Evolutionary conservation across 2,888 invertebrate genomes (phyloP).

Genomic region (Heliconius hortense): DNA sequence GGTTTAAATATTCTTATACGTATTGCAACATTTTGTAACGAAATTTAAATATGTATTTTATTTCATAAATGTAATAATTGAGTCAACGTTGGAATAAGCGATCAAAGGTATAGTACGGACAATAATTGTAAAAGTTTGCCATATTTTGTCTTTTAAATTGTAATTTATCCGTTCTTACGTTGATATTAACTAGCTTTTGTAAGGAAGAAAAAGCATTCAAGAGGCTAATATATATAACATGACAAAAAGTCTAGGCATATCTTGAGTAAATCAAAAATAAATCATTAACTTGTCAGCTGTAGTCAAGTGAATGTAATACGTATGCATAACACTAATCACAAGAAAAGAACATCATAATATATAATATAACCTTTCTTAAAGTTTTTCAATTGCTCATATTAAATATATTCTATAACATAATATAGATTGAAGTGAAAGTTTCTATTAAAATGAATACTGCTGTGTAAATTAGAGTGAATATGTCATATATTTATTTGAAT

Average conservation of each 20-base stretch:
- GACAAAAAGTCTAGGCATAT: slow-evolving; percentile 6
- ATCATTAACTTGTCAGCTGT: slow-evolving; percentile 53
- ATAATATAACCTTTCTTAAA: slow-evolving; percentile 35
- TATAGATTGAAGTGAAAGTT: slow-evolving; percentile 9
- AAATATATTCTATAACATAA: not conserved
- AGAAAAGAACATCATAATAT: slow-evolving; percentile 40
- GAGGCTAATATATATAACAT: not conserved
- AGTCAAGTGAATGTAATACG: slow-evolving; percentile 48
- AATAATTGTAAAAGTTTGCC: slow-evolving; percentile 69
- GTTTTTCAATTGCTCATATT: slow-evolving; percentile 5
- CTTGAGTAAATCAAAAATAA: slow-evolving; percentile 51
- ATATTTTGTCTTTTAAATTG: slow-evolving; percentile 74
- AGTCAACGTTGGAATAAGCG: slow-evolving; percentile 56
- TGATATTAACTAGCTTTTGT: slow-evolving; percentile 48
- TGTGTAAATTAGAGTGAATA: not conserved
- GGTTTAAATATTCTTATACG: slow-evolving; percentile 41
- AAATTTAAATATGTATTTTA: slow-evolving; percentile 55
- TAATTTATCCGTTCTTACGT: slow-evolving; percentile 56
- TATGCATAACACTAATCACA: slow-evolving; percentile 47
- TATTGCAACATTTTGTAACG: slow-evolving; percentile 43
- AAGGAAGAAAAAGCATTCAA: slow-evolving; percentile 37
- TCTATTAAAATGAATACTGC: not conserved
- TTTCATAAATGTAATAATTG: slow-evolving; percentile 48
- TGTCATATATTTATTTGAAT: not conserved
- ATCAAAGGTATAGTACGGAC: slow-evolving; percentile 65